Evolutionary conservation across 2,113 vertebrate genomes (phyloP).

Genomic region (Vulpes ferrilata): DNA sequence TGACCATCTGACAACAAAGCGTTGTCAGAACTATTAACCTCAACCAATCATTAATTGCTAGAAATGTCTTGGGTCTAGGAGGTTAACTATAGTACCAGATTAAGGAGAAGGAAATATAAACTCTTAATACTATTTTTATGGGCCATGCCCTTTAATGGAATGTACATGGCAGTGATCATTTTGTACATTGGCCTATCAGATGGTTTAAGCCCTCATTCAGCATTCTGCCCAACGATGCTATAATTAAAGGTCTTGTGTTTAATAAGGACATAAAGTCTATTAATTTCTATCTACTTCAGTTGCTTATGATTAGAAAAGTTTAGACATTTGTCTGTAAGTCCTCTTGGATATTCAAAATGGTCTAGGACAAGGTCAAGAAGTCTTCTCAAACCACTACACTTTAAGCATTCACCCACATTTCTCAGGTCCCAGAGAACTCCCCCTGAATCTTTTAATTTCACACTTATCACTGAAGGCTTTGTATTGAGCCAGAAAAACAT

Average conservation of each 20-base stretch:
- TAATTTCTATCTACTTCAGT: constrained; percentile 5
- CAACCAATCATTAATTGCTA: constrained; percentile 82
- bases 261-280: constrained; percentile 51
- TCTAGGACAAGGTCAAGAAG: background rate
- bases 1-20: constrained; percentile 74
- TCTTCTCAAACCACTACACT: background rate
- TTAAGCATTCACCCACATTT: background rate
- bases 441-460: background rate
- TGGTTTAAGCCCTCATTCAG: constrained; percentile 67
- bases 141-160: constrained; percentile 75
- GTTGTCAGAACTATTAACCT: constrained; percentile 81
- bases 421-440: background rate
- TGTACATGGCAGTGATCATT: constrained; percentile 57
- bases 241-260: constrained; percentile 60
- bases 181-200: constrained; percentile 66
- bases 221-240: constrained; percentile 48
- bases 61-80: constrained; percentile 77
- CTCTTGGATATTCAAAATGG: background rate
- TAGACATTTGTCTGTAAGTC: background rate
- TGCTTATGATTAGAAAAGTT: background rate
- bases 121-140: constrained; percentile 74
- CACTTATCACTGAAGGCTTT: background rate
- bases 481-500: background rate
- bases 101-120: constrained; percentile 69
- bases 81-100: constrained; percentile 78